phyloP scores from a whole-genome alignment of 2,888 invertebrate genomes.

The Dryadula phaetusa region DNA sequence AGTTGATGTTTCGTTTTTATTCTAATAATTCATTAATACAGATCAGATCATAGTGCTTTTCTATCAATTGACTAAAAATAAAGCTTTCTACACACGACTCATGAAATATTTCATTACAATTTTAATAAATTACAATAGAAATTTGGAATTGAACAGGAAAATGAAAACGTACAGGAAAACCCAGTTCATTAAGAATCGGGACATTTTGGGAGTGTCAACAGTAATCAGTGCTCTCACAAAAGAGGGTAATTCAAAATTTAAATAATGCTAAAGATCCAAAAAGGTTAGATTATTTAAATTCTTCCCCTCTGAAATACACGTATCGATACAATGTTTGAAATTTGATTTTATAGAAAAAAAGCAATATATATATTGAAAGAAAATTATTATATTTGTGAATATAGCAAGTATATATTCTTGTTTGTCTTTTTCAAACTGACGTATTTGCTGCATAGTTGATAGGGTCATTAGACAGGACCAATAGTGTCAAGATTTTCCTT shows the following conservation, averaged over 20 bases:
- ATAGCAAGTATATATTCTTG: no score
- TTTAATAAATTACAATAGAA: background rate
- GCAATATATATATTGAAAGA: no score
- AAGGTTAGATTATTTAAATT: slow-evolving; percentile 13
- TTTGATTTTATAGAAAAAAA: background rate
- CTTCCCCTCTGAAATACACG: background rate
- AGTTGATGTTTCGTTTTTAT: no score
- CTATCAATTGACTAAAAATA: no score
- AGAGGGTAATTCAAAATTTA: slow-evolving; percentile 10
- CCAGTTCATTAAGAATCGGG: slow-evolving; percentile 5
- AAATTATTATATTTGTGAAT: no score
- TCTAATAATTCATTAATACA: no score
- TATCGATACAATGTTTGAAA: background rate
- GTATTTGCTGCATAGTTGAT: no score
- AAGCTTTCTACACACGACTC: background rate
- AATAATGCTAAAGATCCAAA: slow-evolving; percentile 8
- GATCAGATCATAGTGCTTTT: no score
- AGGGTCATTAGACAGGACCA: no score
- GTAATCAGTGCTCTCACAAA: slow-evolving; percentile 15
- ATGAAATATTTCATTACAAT: background rate
- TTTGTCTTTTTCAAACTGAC: no score
- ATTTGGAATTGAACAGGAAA: background rate
- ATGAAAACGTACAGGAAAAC: background rate
- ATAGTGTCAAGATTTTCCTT: no score
- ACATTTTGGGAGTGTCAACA: slow-evolving; percentile 13